Base-by-base conservation (phyloP, 2,113 vertebrate genomes). In the Erythrocebus patas region DNA sequence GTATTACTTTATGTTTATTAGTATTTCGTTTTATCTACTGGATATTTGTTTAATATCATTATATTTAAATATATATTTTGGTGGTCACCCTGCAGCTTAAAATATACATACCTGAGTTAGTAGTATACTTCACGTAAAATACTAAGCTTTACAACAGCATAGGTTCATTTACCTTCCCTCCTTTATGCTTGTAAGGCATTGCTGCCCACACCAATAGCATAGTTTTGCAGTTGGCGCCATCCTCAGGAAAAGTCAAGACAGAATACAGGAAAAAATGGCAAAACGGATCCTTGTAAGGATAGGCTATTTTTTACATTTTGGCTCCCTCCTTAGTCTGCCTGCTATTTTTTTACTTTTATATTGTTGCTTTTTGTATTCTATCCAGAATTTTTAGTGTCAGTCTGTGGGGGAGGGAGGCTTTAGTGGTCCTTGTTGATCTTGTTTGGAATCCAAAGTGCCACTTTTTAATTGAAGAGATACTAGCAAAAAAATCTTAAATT, bases 91-190 rank as follows among this genome's bases (percentile, higher is more conserved):
- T 81, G 61, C 10, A 13, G 27, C n/a, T 73, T 76, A 73, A 3
- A 72, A 22, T 43, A 55, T 43, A 11, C 17, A 40, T 59, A 38
- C 35, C 7, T 90, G n/a, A 59, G 27, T 81, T 87, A 55, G 52
- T 81, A 57, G 12, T 91, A 32, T 88, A 82, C 9, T 66, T 43
- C 61, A 85, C 23, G 68, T 76, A 85, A 84, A 93, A 96, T 96
- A 20, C 20, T 66, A 45, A 88, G 30, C 14, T 73, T 93, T 93
- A 89, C 8, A 78, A 40, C 40, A 1, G 40, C 57, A 38, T 32
- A 75, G 38, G 32, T 79, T 38, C 23, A 43, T 85, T 84, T 70
- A 68, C n/a, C 59, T 66, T 40, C 22, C 43, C 48, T 45, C 38
- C 18, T 81, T 50, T 45, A 13, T n/a, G 32, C 17, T 83, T 73